phyloP scores from a whole-genome alignment of 2,113 vertebrate species.

The Bujurquina vittata region DNA sequence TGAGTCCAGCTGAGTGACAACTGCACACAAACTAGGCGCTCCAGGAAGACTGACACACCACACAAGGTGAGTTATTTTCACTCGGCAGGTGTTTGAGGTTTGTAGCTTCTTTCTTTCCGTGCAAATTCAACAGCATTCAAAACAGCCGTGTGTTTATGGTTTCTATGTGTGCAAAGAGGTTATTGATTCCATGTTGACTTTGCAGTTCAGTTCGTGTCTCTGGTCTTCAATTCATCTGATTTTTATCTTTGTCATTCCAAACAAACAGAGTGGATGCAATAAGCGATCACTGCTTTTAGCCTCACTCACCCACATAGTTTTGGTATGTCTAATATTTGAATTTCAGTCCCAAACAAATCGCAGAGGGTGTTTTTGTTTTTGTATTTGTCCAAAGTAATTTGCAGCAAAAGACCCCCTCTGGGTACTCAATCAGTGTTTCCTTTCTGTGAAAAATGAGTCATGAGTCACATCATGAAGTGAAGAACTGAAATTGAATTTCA shows the following conservation, averaged over 20 bases:
- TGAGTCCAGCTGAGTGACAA: slow-evolving; percentile 35
- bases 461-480: slow-evolving; percentile 9
- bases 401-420: not conserved
- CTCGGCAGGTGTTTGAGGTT: slow-evolving; percentile 11
- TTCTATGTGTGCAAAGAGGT: slow-evolving; percentile 3
- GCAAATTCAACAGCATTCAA: slow-evolving; percentile 30
- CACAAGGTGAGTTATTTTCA: slow-evolving; percentile 31
- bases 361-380: slow-evolving; percentile 13
- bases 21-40: slow-evolving; percentile 20
- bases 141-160: not conserved
- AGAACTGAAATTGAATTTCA: not conserved
- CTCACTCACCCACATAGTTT: not conserved
- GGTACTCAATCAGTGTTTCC: slow-evolving; percentile 9
- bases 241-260: not conserved
- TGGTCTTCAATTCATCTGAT: slow-evolving; percentile 14
- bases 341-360: slow-evolving; percentile 15
- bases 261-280: not conserved
- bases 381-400: slow-evolving; percentile 2
- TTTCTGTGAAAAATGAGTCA: not conserved
- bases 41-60: slow-evolving; percentile 33
- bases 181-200: slow-evolving; percentile 22
- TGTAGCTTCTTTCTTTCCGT: not conserved
- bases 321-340: slow-evolving; percentile 10
- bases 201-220: not conserved
- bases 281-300: slow-evolving; percentile 33